phyloP scores from a whole-genome alignment of 2,888 invertebrate species.

The Octodonta nipae region DNA sequence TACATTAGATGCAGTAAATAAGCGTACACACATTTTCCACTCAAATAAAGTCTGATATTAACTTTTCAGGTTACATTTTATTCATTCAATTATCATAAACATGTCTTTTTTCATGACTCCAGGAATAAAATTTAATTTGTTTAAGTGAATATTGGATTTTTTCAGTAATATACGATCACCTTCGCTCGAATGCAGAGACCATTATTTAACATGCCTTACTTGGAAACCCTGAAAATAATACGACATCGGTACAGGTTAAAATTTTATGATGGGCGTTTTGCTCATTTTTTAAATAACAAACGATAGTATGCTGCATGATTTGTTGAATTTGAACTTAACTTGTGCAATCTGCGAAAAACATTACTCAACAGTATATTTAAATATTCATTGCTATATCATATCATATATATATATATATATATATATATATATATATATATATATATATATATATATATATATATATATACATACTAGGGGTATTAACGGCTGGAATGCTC shows the following conservation, averaged over 20 bases:
- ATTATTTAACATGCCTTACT: conserved; percentile 2
- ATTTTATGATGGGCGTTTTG: too few species aligned
- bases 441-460: too few species aligned
- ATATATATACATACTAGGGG: too few species aligned
- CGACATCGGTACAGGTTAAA: background rate
- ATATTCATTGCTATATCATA: too few species aligned
- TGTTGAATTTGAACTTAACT: too few species aligned
- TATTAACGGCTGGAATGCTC: too few species aligned
- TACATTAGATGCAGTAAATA: conserved; percentile 34
- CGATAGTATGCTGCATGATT: too few species aligned
- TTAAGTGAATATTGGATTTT: conserved; percentile 27
- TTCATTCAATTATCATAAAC: conserved; percentile 37
- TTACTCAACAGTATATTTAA: too few species aligned
- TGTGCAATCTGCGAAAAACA: too few species aligned
- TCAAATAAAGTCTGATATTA: conserved; percentile 32
- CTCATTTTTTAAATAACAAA: too few species aligned
- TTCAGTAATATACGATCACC: conserved; percentile 3
- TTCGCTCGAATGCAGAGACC: background rate
- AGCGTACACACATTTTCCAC: conserved; percentile 23
- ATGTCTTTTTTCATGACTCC: conserved; percentile 30
- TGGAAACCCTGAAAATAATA: conserved; percentile 1
- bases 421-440: too few species aligned
- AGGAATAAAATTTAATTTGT: conserved; percentile 34
- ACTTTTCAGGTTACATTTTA: conserved; percentile 34
- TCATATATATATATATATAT: too few species aligned